phyloP scores from a whole-genome alignment of 2,888 invertebrate genomes.

The Zhuqinia jingwanae region DNA sequence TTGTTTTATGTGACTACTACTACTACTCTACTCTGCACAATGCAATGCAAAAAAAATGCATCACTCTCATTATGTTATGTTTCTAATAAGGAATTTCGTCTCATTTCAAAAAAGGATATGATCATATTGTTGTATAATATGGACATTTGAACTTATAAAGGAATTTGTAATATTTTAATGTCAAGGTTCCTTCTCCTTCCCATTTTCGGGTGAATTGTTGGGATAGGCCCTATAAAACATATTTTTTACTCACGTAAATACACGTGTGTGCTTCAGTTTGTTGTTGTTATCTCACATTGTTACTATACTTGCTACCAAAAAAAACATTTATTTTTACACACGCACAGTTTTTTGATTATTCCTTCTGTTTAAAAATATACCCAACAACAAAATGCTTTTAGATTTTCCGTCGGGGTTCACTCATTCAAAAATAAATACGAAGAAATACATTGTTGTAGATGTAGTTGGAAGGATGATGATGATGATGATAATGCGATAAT shows the following conservation, averaged over 20 bases:
- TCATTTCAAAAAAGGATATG: conserved; percentile 58
- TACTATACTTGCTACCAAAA: conserved; percentile 44
- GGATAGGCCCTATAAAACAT: conserved; percentile 63
- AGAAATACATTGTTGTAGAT: background rate
- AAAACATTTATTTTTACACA: conserved; percentile 64
- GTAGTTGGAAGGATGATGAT: background rate
- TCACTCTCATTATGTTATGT: conserved; percentile 38
- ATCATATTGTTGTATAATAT: conserved; percentile 49
- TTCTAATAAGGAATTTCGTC: conserved; percentile 41
- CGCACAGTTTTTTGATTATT: conserved; percentile 42
- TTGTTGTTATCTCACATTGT: conserved; percentile 41
- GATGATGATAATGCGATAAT: conserved; percentile 16
- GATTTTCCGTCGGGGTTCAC: background rate
- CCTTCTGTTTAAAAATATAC: conserved; percentile 25
- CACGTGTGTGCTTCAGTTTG: conserved; percentile 46
- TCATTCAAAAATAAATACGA: background rate
- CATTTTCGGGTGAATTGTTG: conserved; percentile 72
- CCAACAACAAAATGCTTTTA: too few species aligned
- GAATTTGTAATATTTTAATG: conserved; percentile 68
- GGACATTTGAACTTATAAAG: conserved; percentile 66
- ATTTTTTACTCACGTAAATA: conserved; percentile 41
- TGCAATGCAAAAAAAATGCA: conserved; percentile 32
- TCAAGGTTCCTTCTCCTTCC: conserved; percentile 72
- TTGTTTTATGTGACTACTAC: background rate
- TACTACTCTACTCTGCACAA: too few species aligned